Percentiles rank a stretch among this genome's conserved stretches.
Evolutionary conservation across 2,888 invertebrate genomes (phyloP).

Genomic region (Erebia epiphron): DNA sequence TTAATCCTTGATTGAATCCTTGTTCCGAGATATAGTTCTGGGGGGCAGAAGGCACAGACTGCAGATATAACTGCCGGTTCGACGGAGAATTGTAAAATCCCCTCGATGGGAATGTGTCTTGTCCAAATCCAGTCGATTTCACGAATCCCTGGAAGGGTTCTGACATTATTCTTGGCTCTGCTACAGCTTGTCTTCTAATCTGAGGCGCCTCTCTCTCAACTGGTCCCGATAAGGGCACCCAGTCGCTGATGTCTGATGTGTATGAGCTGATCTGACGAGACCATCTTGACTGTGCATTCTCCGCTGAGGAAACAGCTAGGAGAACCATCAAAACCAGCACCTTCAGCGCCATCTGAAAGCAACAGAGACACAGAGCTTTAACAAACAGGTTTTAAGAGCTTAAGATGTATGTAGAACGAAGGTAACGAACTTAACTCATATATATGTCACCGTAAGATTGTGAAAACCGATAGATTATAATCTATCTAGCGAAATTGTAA

Average conservation of each 20-base stretch:
- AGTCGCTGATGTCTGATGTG: conserved; percentile 74
- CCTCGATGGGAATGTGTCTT: conserved; percentile 64
- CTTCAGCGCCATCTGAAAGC: conserved; percentile 71
- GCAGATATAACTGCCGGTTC: conserved; percentile 70
- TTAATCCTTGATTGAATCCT: conserved; percentile 70
- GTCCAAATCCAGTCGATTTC: conserved; percentile 52
- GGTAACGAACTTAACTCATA: too few species aligned
- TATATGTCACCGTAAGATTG: too few species aligned
- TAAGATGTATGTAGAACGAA: too few species aligned
- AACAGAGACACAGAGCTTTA: conserved; percentile 13
- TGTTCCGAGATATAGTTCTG: conserved; percentile 73
- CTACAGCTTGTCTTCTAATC: conserved; percentile 71
- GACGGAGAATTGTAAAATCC: conserved; percentile 60
- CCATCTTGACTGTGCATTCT: conserved; percentile 69
- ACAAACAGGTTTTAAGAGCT: background rate
- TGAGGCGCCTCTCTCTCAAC: conserved; percentile 59
- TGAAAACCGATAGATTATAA: too few species aligned
- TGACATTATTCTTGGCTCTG: conserved; percentile 73
- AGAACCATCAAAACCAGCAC: conserved; percentile 57
- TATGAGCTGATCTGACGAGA: conserved; percentile 77
- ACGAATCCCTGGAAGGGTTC: conserved; percentile 67
- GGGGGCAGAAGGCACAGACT: conserved; percentile 74
- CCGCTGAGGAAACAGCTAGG: conserved; percentile 55
- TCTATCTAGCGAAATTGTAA: too few species aligned
- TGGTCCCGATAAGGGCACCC: conserved; percentile 71